A percentile compares a stretch with the other conserved stretches of the same genome.
phyloP scores from a whole-genome alignment of 2,888 invertebrate genomes.

The Orchesella flavescens region DNA sequence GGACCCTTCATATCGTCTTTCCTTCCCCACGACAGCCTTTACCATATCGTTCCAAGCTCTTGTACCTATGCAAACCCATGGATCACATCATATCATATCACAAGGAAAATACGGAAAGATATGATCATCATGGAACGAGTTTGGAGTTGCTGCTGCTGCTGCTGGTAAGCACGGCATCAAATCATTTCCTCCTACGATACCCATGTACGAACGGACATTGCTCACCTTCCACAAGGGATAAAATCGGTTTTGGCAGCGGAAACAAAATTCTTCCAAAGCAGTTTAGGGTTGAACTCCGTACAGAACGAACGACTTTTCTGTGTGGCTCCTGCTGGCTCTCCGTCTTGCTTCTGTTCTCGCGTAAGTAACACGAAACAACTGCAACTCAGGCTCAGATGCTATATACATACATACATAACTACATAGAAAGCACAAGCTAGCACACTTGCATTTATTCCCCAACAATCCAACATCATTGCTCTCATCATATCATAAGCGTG shows the following conservation, averaged over 20 bases:
- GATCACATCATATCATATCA: too few species aligned
- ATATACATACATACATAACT: too few species aligned
- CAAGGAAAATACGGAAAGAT: too few species aligned
- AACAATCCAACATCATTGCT: background rate
- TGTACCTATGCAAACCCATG: too few species aligned
- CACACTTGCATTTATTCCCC: background rate
- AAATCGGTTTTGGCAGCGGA: slow-evolving; percentile 51
- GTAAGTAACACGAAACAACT: background rate
- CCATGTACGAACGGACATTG: too few species aligned
- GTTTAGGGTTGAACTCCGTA: slow-evolving; percentile 46
- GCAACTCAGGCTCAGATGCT: background rate
- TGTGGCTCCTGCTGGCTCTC: slow-evolving; percentile 28
- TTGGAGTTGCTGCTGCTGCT: too few species aligned
- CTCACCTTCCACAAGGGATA: slow-evolving; percentile 11
- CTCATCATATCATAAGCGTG: slow-evolving; percentile 10
- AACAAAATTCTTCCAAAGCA: slow-evolving; percentile 37
- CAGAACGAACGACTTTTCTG: slow-evolving; percentile 33
- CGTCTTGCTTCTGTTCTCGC: background rate
- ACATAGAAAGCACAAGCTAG: slow-evolving; percentile 1
- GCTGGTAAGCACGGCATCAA: too few species aligned
- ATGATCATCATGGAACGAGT: too few species aligned
- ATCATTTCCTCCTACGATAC: too few species aligned
- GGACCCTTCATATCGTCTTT: too few species aligned
- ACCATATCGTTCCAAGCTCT: too few species aligned
- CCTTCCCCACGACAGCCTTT: too few species aligned